Conservation (phyloP, 2,888 invertebrate species). For the Pandemis corylana region DNA sequence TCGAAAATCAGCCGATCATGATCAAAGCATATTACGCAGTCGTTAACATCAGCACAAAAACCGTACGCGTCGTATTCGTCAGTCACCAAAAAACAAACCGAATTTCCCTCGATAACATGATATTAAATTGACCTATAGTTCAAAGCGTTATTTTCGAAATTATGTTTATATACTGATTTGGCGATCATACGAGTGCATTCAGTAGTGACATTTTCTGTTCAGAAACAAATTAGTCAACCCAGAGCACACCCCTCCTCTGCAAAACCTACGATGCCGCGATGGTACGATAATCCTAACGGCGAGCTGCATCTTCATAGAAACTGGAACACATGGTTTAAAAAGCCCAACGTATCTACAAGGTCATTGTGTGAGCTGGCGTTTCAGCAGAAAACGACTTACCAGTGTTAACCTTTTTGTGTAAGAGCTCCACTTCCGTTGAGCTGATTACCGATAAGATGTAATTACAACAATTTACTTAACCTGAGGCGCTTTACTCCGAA, state of each 20-base stretch:
- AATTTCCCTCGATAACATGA: constrained; percentile 37
- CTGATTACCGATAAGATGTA: too few species aligned
- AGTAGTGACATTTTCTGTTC: constrained; percentile 42
- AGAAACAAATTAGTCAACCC: constrained; percentile 32
- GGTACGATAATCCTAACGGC: constrained; percentile 40
- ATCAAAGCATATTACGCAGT: constrained; percentile 41
- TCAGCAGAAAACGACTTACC: background rate
- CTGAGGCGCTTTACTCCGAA: too few species aligned
- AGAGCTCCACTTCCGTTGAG: background rate
- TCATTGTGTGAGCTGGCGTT: constrained; percentile 41
- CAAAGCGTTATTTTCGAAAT: constrained; percentile 46
- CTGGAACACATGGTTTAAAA: constrained; percentile 46
- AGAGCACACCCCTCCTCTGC: constrained; percentile 39
- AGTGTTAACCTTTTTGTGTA: background rate
- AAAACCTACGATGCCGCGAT: constrained; percentile 46
- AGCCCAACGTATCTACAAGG: constrained; percentile 43
- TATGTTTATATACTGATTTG: constrained; percentile 40
- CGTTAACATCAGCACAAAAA: constrained; percentile 18
- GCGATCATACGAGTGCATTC: constrained; percentile 25
- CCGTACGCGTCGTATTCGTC: constrained; percentile 23
- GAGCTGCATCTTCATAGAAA: constrained; percentile 43
- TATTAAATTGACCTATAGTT: constrained; percentile 38
- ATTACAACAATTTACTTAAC: too few species aligned
- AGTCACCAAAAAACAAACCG: constrained; percentile 30
- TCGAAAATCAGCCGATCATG: constrained; percentile 25